Evolutionary conservation across 2,797 vertebrate species (phyloP).

Genomic region (Eulemur coronatus): DNA sequence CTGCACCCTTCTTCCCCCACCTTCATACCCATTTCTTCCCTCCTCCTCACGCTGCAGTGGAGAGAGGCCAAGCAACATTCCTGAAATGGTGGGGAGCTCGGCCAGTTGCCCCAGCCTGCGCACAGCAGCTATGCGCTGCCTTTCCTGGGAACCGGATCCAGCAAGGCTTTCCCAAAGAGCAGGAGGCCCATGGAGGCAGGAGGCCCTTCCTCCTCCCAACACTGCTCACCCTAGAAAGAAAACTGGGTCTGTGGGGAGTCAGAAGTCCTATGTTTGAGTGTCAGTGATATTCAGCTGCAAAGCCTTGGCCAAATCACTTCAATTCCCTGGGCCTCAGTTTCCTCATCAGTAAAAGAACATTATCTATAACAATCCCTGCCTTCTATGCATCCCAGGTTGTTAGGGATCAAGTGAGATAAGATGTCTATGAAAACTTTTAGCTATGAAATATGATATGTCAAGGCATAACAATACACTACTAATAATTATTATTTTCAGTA

Average conservation of each 20-base stretch:
- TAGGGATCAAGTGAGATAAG: not conserved
- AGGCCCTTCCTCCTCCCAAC: too few species aligned
- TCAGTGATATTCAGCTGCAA: not conserved
- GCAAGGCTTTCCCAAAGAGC: not conserved
- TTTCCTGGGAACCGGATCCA: not conserved
- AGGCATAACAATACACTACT: not conserved
- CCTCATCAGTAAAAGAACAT: not conserved
- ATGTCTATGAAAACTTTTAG: not conserved
- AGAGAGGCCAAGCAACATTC: not conserved
- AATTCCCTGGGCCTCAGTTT: not conserved
- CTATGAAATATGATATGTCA: not conserved
- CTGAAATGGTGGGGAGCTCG: not conserved
- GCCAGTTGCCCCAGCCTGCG: too few species aligned
- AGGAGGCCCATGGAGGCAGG: not conserved
- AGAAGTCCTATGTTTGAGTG: not conserved
- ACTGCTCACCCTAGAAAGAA: not conserved
- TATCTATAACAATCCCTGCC: not conserved
- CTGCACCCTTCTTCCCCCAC: not conserved
- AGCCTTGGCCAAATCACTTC: not conserved
- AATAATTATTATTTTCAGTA: not conserved
- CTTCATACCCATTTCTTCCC: not conserved
- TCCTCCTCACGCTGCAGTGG: not conserved
- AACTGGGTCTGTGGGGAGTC: not conserved
- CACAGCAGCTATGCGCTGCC: not conserved
- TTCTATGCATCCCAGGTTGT: too few species aligned